phyloP scores from a whole-genome alignment of 2,113 vertebrate species.

The Sinocyclocheilus grahami region DNA sequence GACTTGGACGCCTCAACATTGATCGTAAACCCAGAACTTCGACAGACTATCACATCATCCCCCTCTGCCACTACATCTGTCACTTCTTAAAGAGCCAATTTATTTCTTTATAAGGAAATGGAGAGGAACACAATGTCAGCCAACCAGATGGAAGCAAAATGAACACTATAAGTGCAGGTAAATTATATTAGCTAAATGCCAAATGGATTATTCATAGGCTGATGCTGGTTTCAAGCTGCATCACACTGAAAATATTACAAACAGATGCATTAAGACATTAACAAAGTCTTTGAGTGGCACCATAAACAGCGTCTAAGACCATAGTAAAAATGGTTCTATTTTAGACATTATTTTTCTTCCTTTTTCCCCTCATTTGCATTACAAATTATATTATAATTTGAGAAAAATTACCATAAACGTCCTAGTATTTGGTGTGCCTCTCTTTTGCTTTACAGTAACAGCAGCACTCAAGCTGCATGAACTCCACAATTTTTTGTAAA shows the following conservation, averaged over 20 bases:
- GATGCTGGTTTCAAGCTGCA: not conserved
- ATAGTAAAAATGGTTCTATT: not conserved
- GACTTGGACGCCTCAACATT: conserved; percentile 21
- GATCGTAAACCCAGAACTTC: conserved; percentile 25
- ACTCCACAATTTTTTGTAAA: too few species aligned
- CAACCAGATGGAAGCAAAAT: conserved; percentile 34
- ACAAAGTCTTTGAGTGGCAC: not conserved
- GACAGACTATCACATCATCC: conserved; percentile 28
- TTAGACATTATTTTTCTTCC: not conserved
- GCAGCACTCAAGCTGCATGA: too few species aligned
- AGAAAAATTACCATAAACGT: not conserved
- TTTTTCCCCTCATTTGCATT: not conserved
- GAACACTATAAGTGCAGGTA: conserved; percentile 15
- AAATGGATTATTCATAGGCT: conserved; percentile 35
- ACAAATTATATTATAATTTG: not conserved
- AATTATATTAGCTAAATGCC: conserved; percentile 14
- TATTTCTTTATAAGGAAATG: not conserved
- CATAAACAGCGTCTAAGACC: not conserved
- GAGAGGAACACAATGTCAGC: conserved; percentile 19
- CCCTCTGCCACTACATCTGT: conserved; percentile 28
- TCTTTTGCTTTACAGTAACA: too few species aligned
- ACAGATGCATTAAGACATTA: not conserved
- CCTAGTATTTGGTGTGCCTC: not conserved
- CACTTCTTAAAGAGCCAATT: conserved; percentile 34
- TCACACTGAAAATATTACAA: not conserved